Base-by-base conservation (phyloP, 2,888 invertebrate genomes). In the Axea sp. region DNA sequence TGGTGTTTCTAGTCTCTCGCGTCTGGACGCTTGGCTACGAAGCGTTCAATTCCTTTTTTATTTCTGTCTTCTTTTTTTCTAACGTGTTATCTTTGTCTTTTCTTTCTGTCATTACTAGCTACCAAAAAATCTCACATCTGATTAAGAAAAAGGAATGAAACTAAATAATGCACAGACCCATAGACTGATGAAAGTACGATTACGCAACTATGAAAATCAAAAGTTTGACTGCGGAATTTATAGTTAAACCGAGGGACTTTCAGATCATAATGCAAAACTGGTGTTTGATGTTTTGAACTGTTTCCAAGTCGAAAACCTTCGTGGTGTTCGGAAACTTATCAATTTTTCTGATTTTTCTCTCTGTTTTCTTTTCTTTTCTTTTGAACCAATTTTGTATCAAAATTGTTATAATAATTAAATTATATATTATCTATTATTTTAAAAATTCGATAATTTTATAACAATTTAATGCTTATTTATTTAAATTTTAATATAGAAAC, bases 1-100 rank as follows among this genome's bases (percentile, higher is more conserved):
- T 82, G 81, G 79, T 83, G 82, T 83, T 81, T 84, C 84, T 84
- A 84, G 84, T 84, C 84, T 78, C 75, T 78, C 80, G 77, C 75
- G 81, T 75, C 68, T 76, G 67, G 65, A 68, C 64, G 77, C 75
- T 73, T 68, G 47, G 69, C 51, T 59, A 73, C 35, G 35, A 45
- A 60, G 35, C 39, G 55, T 60, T 59, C 65, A 35, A 47, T 19
- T 55, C 12, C 4, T 30, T 57, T 55, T 11, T 37, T 47, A 24
- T 39, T 33, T 43, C 14, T 45, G 30, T 8, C 8, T 53, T 14
- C n/a, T n/a, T 45, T 22, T 31, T 39, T 26, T 8, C 4, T 19
- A 12, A 31, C 31, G 12, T 11, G 11, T 31, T 31, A 1, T 31
- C 6, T 31, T 31, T 31, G 9, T 35, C 19, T 53, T 65, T 19